A percentile compares a stretch with the other conserved stretches of the same genome.
phyloP scores from a whole-genome alignment of 2,797 vertebrate genomes.

The Siniperca obscura region DNA sequence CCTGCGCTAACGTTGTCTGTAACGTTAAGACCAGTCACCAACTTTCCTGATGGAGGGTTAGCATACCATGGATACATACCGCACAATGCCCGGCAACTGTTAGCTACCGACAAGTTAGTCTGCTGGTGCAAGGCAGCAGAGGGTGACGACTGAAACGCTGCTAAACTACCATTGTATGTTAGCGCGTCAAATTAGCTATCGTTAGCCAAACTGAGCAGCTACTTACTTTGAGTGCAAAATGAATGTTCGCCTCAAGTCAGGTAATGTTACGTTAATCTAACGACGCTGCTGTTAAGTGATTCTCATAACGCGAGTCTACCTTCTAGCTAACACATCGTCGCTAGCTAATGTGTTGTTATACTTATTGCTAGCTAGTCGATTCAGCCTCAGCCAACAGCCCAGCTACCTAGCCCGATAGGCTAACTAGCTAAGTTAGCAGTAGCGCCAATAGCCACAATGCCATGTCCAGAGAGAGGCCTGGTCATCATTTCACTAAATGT shows the following conservation, averaged over 20 bases:
- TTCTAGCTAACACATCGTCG: slow-evolving; percentile 27
- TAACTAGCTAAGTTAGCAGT: slow-evolving; percentile 73
- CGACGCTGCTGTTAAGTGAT: not conserved
- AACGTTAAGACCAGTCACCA: slow-evolving; percentile 34
- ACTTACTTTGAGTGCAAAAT: not conserved
- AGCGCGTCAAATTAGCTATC: slow-evolving; percentile 21
- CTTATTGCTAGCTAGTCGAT: slow-evolving; percentile 35
- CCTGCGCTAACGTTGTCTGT: slow-evolving; percentile 19
- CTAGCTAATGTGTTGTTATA: slow-evolving; percentile 32
- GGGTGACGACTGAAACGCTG: slow-evolving; percentile 5
- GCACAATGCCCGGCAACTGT: slow-evolving; percentile 67
- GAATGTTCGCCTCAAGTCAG: not conserved
- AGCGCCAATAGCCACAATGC: slow-evolving; percentile 58
- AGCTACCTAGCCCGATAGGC: slow-evolving; percentile 61
- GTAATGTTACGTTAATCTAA: not conserved
- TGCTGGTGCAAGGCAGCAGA: slow-evolving; percentile 38
- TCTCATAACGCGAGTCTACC: slow-evolving; percentile 19
- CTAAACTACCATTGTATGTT: slow-evolving; percentile 42
- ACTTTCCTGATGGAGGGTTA: slow-evolving; percentile 58
- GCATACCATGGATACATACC: slow-evolving; percentile 62
- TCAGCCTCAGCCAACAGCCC: slow-evolving; percentile 23
- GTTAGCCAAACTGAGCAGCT: not conserved
- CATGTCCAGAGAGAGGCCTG: slow-evolving; percentile 57
- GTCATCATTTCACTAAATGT: slow-evolving; percentile 24
- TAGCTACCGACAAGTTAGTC: slow-evolving; percentile 46